Evolutionary conservation across 2,797 vertebrate genomes (phyloP), one percentile per base, ranked within the genome.

Genomic region (Girardinus metallicus): DNA sequence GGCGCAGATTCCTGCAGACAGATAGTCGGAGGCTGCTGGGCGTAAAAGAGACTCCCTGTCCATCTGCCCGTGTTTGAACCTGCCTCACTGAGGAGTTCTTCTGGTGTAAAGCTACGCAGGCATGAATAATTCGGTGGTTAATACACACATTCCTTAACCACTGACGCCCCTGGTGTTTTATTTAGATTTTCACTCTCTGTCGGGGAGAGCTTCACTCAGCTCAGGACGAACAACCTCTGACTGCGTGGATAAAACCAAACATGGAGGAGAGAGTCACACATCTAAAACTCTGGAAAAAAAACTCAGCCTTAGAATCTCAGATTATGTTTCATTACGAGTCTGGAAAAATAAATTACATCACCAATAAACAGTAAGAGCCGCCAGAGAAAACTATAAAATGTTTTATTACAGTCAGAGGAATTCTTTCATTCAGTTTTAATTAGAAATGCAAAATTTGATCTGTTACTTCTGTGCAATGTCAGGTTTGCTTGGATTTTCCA

Each of bases 11-110:
- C 29, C 64, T 23, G 68, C 72, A 76, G 91, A 82, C 74, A 74
- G 92, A 83, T 80, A 51, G 79, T 85, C 68, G 49, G 80, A 87
- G 70, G 77, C 83, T 84, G 83, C 47, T 80, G 82, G 75, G 84
- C 76, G 74, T 82, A 39, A 79, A 78, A 47, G 39, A 85, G 68
- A 43, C 81, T 91, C 88, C 83, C 82, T 75, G 84, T 87, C 92
- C 88, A 89, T 89, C 91, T 93, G 90, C 70, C 73, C 71, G 46
- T 83, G 82, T 88, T 60, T 88, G 79, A 89, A 83, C 83, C 72
- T 41, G 51, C 70, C 68, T 86, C 87, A 62, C 80, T 46, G 64
- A 84, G 85, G 85, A 83, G 62, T 79, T 75, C 73, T 79, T 66
- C 68, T 80, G 70, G 29, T 89, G 79, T 79, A 68, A 76, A 88